A percentile compares a stretch with the other conserved stretches of the same genome.
phyloP scores from a whole-genome alignment of 2,888 invertebrate species.

The Danaus chrysippus region DNA sequence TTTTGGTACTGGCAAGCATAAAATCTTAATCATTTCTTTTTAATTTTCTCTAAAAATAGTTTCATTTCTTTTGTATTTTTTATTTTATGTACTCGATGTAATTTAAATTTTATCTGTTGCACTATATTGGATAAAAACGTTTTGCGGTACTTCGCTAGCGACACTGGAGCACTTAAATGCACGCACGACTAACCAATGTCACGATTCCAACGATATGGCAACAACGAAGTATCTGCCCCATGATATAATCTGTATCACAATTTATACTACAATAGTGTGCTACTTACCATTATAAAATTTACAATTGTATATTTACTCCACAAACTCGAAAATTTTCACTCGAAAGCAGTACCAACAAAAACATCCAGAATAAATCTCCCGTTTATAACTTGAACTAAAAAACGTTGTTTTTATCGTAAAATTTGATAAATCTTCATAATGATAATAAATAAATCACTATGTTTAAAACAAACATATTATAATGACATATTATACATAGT shows the following conservation, averaged over 20 bases:
- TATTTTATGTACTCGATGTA: background rate
- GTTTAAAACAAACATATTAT: slow-evolving; percentile 43
- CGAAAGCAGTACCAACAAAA: background rate
- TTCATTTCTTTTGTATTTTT: background rate
- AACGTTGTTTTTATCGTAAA: slow-evolving; percentile 18
- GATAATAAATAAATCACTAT: slow-evolving; percentile 39
- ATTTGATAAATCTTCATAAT: slow-evolving; percentile 22
- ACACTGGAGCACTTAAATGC: slow-evolving; percentile 61
- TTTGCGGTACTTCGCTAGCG: slow-evolving; percentile 20
- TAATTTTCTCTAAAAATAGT: no score
- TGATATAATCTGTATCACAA: background rate
- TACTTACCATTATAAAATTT: background rate
- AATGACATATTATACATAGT: slow-evolving; percentile 36
- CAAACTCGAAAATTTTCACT: no score
- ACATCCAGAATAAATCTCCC: background rate
- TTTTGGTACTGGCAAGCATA: slow-evolving; percentile 1
- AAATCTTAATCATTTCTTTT: no score
- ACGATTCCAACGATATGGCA: slow-evolving; percentile 43
- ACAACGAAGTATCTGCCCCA: background rate
- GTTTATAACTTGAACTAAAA: slow-evolving; percentile 6
- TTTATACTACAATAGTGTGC: background rate
- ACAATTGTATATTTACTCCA: background rate
- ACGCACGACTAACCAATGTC: slow-evolving; percentile 67
- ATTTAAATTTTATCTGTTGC: slow-evolving; percentile 10
- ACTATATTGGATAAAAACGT: slow-evolving; percentile 13